A percentile compares a stretch with the other conserved stretches of the same genome.
Conservation (phyloP, 2,888 invertebrate species). For the Leptopilina syphax region DNA sequence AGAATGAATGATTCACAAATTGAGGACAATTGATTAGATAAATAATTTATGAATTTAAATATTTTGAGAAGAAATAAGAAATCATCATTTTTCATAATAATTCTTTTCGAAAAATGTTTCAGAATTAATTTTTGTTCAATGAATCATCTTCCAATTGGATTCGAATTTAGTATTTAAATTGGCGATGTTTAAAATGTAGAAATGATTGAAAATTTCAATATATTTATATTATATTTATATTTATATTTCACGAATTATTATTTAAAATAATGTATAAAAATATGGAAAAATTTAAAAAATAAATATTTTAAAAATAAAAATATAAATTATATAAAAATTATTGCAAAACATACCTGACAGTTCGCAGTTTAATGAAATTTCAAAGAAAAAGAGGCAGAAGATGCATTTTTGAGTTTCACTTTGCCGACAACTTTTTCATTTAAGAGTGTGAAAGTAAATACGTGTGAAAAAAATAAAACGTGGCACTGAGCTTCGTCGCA, state of each 20-base stretch:
- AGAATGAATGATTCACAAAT: background rate
- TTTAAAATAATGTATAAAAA: no score
- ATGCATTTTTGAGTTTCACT: slow-evolving; percentile 25
- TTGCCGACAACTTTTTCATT: background rate
- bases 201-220: no score
- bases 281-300: background rate
- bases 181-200: no score
- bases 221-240: no score
- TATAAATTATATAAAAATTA: background rate
- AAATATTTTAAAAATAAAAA: background rate
- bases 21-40: slow-evolving; percentile 5
- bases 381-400: background rate
- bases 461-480: background rate
- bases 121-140: background rate
- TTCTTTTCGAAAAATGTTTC: background rate
- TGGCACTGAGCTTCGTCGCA: background rate
- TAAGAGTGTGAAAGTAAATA: slow-evolving; percentile 21
- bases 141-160: background rate
- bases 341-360: slow-evolving; percentile 9
- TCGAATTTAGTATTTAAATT: background rate
- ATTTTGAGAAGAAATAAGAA: background rate
- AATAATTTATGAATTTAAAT: slow-evolving; percentile 3
- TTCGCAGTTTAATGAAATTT: background rate
- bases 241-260: no score
- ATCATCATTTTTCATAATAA: background rate